These are phyloP conservation scores for Luehdorfia chinensis DNA, from an alignment of 1,140 invertebrate genomes.

Conservation along the genomic window DNA sequence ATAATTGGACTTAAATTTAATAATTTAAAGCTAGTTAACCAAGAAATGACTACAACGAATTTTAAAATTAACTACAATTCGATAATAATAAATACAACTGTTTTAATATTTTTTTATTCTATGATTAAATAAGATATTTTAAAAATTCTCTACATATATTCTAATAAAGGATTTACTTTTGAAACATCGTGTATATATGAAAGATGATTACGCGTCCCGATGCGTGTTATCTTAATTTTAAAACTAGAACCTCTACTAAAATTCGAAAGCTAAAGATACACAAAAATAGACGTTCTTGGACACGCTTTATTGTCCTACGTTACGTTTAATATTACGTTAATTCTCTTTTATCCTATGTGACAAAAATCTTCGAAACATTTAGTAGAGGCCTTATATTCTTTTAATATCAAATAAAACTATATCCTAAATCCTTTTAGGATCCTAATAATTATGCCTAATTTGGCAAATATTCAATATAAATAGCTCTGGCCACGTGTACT, in stretches of 20 bases:
- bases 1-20: conserved; percentile 15
- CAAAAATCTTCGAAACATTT: not conserved
- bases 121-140: conserved; percentile 13
- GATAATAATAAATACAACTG: conserved; percentile 16
- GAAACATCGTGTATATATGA: conserved; percentile 46
- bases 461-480: not conserved
- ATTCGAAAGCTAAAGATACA: too few species aligned
- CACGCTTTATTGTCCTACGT: too few species aligned
- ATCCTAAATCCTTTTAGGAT: conserved; percentile 7
- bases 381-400: too few species aligned
- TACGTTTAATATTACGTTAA: not conserved
- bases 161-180: conserved; percentile 4
- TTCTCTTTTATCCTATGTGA: not conserved
- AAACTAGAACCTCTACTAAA: conserved; percentile 27
- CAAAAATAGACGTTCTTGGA: too few species aligned
- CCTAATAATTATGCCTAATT: not conserved
- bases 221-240: conserved; percentile 33
- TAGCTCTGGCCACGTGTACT: not conserved
- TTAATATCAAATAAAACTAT: too few species aligned
- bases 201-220: conserved; percentile 38
- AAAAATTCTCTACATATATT: not conserved
- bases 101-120: not conserved
- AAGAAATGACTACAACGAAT: conserved; percentile 22
- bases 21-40: conserved; percentile 40
- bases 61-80: conserved; percentile 15